Evolutionary conservation across 2,113 vertebrate genomes (phyloP), one percentile per base, ranked within the genome.

Genomic region (Varanus salvator): DNA sequence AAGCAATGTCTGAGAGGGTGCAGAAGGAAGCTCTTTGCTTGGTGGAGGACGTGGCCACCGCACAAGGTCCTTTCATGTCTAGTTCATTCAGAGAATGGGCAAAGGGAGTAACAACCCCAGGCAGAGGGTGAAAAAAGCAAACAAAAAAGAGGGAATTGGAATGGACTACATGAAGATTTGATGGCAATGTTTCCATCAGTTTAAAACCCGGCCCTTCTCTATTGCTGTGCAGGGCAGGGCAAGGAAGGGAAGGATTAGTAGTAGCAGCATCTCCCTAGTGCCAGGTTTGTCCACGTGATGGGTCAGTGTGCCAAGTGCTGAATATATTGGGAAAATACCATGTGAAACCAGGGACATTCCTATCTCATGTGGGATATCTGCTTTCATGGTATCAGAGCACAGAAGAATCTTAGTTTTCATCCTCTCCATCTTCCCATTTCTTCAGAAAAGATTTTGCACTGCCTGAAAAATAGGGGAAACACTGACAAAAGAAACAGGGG

Each of bases 11-110:
- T 0, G 60, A 92, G 76, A 85, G 89, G 38, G 93, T 97, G 54
- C 96, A 97, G 90, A 44, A 91, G 5, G 95, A 96, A 85, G 96
- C 93, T 0, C 92, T 93, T 84, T 90, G 90, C 21, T 86, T 97
- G 83, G 93, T 92, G 19, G 71, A 95, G 15, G 85, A 82, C 72
- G 69, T 95, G 57, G 9, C n/a, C 44, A 2, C 84, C 44, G 85
- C 88, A 3, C 0, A 90, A 95, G 95, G 93, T 96, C 48, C 92
- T 0, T 14, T 0, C 64, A 34, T 7, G 1, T 31, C 71, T 29
- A 29, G n/a, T 25, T 54, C 29, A 23, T 3, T 60, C 3, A 1
- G 44, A 76, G 77, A 76, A 50, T 60, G 31, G 11, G 23, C 0
- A 25, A 0, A 71, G 29, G 17, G n/a, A 23, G 0, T 0, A 2